Conservation (phyloP, 92 coral and sea anemone species). For the Palythoa heliodiscus region DNA sequence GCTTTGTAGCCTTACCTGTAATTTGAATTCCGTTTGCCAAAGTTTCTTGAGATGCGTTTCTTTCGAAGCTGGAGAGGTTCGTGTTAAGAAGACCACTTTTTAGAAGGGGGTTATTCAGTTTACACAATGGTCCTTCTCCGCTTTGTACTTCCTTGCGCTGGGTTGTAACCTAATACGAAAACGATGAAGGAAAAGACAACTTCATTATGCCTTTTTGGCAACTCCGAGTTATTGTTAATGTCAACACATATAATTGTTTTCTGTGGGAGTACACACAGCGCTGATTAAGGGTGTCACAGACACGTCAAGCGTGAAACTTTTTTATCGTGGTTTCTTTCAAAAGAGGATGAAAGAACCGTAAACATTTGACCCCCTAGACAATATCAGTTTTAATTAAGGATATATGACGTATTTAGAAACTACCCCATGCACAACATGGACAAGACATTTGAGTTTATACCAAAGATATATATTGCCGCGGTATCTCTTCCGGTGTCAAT, state of each 20-base stretch:
- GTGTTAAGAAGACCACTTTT: not conserved
- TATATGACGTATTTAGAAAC: not conserved
- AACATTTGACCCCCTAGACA: not conserved
- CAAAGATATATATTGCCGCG: not conserved
- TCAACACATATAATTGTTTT: not conserved
- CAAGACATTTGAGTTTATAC: not conserved
- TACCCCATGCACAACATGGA: not conserved
- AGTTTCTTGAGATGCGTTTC: not conserved
- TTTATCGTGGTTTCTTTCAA: not conserved
- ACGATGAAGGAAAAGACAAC: not conserved
- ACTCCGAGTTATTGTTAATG: not conserved
- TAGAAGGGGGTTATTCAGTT: not conserved
- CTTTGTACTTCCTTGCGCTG: not conserved
- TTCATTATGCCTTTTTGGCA: slow-evolving; percentile 9
- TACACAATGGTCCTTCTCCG: not conserved
- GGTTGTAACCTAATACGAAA: not conserved
- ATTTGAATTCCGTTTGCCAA: not conserved
- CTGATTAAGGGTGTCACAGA: not conserved
- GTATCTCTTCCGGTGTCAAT: slow-evolving; percentile 2
- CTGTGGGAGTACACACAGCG: not conserved
- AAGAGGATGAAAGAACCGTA: not conserved
- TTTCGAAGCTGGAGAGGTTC: not conserved
- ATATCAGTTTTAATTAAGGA: not conserved
- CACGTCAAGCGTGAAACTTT: not conserved
- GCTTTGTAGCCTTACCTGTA: not conserved